phyloP scores from a whole-genome alignment of 2,797 vertebrate species.

The Catharus ustulatus region DNA sequence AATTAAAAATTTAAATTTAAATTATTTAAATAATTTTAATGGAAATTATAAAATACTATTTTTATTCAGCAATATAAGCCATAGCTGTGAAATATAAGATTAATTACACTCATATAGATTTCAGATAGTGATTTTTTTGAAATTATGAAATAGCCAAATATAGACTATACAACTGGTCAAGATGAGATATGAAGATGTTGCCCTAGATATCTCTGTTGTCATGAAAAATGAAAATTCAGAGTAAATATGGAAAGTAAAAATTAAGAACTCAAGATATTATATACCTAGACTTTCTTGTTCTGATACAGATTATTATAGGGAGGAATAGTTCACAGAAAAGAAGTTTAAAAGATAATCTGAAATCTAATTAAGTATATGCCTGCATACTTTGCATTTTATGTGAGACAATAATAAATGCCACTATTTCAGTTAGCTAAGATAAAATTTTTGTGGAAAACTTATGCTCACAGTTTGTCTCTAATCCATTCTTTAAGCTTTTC shows the following conservation, averaged over 20 bases:
- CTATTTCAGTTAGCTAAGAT: background rate
- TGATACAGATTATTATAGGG: background rate
- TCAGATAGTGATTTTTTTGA: background rate
- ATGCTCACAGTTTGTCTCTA: background rate
- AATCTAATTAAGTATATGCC: background rate
- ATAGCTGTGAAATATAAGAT: background rate
- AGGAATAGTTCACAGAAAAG: background rate
- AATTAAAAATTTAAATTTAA: too few relatives aligned
- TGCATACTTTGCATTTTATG: background rate
- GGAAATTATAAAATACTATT: background rate
- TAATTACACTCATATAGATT: background rate
- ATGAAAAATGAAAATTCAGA: background rate
- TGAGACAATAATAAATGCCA: background rate
- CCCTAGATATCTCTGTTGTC: background rate
- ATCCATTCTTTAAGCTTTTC: background rate
- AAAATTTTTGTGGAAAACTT: background rate
- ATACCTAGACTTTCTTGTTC: background rate
- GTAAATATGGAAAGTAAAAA: background rate
- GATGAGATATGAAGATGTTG: background rate
- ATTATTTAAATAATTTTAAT: background rate
- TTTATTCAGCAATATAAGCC: background rate
- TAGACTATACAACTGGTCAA: background rate
- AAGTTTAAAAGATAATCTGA: background rate
- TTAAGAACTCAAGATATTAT: background rate
- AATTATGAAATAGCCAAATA: background rate